phyloP scores from a whole-genome alignment of 2,888 invertebrate species.

The Pocota personata region DNA sequence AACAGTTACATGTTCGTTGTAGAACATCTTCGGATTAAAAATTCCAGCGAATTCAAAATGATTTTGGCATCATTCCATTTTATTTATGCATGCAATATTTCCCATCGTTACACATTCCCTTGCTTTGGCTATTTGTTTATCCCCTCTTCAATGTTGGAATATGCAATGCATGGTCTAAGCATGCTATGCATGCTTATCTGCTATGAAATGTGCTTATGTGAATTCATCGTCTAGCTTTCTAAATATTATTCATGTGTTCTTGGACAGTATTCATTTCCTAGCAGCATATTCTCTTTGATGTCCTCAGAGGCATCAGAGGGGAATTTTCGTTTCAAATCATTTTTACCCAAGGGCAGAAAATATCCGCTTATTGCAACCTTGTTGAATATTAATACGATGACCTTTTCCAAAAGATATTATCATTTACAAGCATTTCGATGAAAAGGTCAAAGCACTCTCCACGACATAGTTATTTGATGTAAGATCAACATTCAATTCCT shows the following conservation, averaged over 20 bases:
- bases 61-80: neutral
- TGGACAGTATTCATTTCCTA: neutral
- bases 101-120: neutral
- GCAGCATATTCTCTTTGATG: neutral
- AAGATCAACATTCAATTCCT: too few relatives aligned
- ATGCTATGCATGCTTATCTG: neutral
- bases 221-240: neutral
- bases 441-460: too few relatives aligned
- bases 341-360: too few relatives aligned
- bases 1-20: too few relatives aligned
- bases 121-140: neutral
- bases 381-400: too few relatives aligned
- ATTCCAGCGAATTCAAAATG: too few relatives aligned
- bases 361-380: too few relatives aligned
- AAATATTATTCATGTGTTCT: neutral
- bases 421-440: too few relatives aligned
- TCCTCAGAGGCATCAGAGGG: neutral
- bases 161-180: neutral
- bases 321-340: too few relatives aligned
- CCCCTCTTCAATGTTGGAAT: neutral
- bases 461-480: too few relatives aligned
- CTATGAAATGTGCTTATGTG: neutral
- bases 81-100: neutral
- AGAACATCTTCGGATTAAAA: too few relatives aligned
- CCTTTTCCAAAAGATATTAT: too few relatives aligned